These are phyloP conservation scores for Drosophila diplacantha DNA, from an alignment of 2,888 invertebrate genomes.

Conservation along the genomic window DNA sequence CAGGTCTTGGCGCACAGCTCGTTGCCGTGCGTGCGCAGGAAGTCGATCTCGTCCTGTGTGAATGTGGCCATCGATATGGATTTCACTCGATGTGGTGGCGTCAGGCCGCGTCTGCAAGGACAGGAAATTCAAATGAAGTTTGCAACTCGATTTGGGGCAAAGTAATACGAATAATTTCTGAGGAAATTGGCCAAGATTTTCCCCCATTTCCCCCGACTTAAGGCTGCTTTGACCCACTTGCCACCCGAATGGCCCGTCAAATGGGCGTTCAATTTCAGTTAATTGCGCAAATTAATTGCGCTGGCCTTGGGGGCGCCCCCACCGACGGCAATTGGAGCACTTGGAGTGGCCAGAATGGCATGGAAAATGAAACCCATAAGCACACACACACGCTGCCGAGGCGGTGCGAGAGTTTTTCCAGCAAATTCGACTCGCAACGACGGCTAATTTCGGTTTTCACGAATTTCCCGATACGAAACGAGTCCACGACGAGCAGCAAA, in stretches of 20 bases:
- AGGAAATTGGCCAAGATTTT: conserved; percentile 20
- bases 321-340: conserved; percentile 31
- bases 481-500: conserved; percentile 46
- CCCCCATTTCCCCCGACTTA: conserved; percentile 2
- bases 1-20: conserved; percentile 95
- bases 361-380: conserved; percentile 38
- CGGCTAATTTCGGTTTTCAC: conserved; percentile 65
- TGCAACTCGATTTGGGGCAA: conserved; percentile 1
- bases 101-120: conserved; percentile 91
- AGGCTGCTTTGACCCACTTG: conserved; percentile 39
- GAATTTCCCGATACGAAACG: conserved; percentile 66
- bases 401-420: conserved; percentile 37
- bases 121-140: neutral
- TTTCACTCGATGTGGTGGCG: conserved; percentile 98
- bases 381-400: conserved; percentile 3
- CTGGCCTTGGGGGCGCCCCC: conserved; percentile 49
- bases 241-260: conserved; percentile 50
- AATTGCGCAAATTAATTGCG: conserved; percentile 65
- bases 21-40: conserved; percentile 92
- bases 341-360: conserved; percentile 35
- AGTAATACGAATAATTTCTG: conserved; percentile 4
- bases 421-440: conserved; percentile 52
- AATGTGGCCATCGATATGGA: conserved; percentile 99
- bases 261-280: conserved; percentile 65
- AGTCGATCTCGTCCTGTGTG: conserved; percentile 95